A percentile compares a stretch with the other conserved stretches of the same genome.
Evolutionary conservation across 2,888 invertebrate genomes (phyloP).

Genomic region (Andrena flavipes): DNA sequence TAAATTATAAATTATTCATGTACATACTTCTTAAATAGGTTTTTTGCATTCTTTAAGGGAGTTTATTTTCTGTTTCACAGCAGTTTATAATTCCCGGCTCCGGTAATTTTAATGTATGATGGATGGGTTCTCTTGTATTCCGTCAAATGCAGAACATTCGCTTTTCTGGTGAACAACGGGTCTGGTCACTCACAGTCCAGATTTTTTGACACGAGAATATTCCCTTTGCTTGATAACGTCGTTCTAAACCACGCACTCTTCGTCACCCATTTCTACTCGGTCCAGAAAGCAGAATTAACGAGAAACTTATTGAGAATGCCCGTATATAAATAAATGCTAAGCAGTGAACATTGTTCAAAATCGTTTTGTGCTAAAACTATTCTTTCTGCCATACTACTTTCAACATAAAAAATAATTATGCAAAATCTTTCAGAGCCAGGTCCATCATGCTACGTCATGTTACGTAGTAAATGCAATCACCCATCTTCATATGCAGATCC

Average conservation of each 20-base stretch:
- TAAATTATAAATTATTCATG: not conserved
- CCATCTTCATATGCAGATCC: too few species aligned
- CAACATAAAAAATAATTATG: not conserved
- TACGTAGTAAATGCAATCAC: too few species aligned
- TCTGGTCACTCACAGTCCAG: not conserved
- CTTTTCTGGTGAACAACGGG: not conserved
- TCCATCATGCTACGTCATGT: too few species aligned
- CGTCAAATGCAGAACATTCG: conserved; percentile 2
- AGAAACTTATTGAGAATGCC: not conserved
- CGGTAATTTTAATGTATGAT: not conserved
- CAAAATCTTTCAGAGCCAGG: not conserved
- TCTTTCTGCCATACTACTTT: not conserved
- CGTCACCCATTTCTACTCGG: not conserved
- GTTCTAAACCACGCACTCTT: not conserved
- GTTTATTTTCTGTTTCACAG: not conserved
- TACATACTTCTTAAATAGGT: not conserved
- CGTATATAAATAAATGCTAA: not conserved
- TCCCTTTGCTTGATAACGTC: not conserved
- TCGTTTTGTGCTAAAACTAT: not conserved
- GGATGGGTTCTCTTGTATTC: not conserved
- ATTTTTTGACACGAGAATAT: not conserved
- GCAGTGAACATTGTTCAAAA: not conserved
- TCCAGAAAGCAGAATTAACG: not conserved
- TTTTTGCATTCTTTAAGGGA: not conserved
- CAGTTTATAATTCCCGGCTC: not conserved